phyloP scores from a whole-genome alignment of 2,113 vertebrate genomes.

The Elephas maximus region DNA sequence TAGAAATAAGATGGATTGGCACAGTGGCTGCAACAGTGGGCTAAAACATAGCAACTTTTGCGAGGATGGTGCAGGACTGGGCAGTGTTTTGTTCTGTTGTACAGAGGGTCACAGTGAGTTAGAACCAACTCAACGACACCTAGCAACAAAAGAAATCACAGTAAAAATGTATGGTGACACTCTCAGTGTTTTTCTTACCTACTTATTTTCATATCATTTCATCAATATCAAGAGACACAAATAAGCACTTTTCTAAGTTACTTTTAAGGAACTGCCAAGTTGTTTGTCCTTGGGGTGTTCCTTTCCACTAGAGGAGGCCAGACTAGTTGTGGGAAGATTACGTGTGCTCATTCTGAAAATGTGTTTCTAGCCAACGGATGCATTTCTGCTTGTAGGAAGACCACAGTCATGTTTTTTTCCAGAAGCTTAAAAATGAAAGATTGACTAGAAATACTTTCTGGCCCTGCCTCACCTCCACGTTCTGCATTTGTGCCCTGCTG shows the following conservation, averaged over 20 bases:
- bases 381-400: slow-evolving; percentile 47
- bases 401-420: not conserved
- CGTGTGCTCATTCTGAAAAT: slow-evolving; percentile 44
- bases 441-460: not conserved
- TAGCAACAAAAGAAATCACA: not conserved
- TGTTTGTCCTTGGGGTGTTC: slow-evolving; percentile 65
- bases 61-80: no score
- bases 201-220: slow-evolving; percentile 16
- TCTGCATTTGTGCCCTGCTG: slow-evolving; percentile 28
- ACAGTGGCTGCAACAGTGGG: no score
- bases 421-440: not conserved
- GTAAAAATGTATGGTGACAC: not conserved
- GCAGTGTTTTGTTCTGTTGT: no score
- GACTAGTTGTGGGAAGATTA: not conserved
- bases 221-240: not conserved
- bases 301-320: slow-evolving; percentile 58
- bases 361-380: not conserved
- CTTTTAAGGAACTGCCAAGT: slow-evolving; percentile 1
- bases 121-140: no score
- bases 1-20: no score
- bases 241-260: slow-evolving; percentile 41
- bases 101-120: no score
- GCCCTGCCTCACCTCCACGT: slow-evolving; percentile 18
- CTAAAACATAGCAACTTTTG: no score
- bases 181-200: not conserved